Conservation (phyloP, 2,113 vertebrate species). For the Pygathrix nemaeus region DNA sequence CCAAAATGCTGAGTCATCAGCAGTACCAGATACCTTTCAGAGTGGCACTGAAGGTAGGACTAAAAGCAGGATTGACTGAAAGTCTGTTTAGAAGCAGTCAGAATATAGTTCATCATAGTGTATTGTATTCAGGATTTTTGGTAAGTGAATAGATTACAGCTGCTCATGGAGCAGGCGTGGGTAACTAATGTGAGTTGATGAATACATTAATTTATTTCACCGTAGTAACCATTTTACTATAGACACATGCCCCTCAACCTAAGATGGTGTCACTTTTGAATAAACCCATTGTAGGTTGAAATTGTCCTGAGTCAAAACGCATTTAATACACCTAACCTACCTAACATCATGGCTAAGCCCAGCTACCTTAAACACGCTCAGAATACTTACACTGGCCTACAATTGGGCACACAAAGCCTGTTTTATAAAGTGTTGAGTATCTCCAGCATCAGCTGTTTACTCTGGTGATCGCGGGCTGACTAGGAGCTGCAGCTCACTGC, state of each 20-base stretch:
- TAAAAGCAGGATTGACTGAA: neutral
- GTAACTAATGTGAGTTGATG: neutral
- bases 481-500: neutral
- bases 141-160: neutral
- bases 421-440: neutral
- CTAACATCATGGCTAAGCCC: neutral
- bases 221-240: neutral
- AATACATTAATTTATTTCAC: neutral
- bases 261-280: neutral
- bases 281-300: neutral
- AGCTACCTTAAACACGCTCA: neutral
- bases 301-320: neutral
- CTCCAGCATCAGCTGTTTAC: neutral
- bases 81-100: neutral
- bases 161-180: neutral
- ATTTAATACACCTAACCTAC: neutral
- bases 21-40: neutral
- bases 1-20: neutral
- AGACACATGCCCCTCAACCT: neutral
- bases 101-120: neutral
- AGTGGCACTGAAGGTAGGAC: neutral
- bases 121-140: neutral
- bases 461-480: neutral
- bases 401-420: neutral
- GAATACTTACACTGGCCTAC: neutral